Percentiles rank a stretch among this genome's conserved stretches.
Evolutionary conservation across 2,797 vertebrate species (phyloP).

Genomic region (Xyrichtys novacula): DNA sequence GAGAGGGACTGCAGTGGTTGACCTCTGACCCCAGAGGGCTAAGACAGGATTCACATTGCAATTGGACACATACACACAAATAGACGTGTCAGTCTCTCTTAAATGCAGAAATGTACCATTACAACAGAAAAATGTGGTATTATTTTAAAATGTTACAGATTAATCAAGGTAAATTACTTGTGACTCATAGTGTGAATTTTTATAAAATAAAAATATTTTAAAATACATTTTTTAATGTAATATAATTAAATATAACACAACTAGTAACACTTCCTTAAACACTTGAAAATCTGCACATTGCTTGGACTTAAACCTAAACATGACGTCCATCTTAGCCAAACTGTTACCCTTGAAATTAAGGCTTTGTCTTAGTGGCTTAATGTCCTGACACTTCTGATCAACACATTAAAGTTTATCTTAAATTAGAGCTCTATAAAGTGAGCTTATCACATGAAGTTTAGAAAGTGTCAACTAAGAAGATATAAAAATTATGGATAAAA

Average conservation of each 20-base stretch:
- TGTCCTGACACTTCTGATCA: not conserved
- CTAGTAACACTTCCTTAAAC: too few species aligned
- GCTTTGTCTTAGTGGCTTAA: not conserved
- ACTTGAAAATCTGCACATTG: too few species aligned
- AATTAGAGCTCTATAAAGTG: not conserved
- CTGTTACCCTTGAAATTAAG: not conserved
- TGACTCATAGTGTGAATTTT: too few species aligned
- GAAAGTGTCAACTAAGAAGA: not conserved
- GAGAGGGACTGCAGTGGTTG: conserved; percentile 11
- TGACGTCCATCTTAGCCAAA: not conserved
- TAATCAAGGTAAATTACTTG: too few species aligned
- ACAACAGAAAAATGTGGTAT: not conserved
- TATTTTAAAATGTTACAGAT: too few species aligned
- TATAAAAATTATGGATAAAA: too few species aligned
- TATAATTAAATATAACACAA: too few species aligned
- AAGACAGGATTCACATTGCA: conserved; percentile 30
- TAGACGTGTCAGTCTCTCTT: conserved; percentile 3
- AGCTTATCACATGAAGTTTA: not conserved
- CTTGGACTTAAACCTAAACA: not conserved
- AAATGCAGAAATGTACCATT: not conserved
- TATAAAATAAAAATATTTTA: too few species aligned
- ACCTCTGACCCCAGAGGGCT: conserved; percentile 20
- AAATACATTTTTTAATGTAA: too few species aligned
- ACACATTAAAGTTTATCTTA: not conserved
- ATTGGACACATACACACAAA: conserved; percentile 29